A percentile compares a stretch with the other conserved stretches of the same genome.
Evolutionary conservation across 2,888 invertebrate genomes (phyloP).

Genomic region (Spatulosminthurus flaviceps): DNA sequence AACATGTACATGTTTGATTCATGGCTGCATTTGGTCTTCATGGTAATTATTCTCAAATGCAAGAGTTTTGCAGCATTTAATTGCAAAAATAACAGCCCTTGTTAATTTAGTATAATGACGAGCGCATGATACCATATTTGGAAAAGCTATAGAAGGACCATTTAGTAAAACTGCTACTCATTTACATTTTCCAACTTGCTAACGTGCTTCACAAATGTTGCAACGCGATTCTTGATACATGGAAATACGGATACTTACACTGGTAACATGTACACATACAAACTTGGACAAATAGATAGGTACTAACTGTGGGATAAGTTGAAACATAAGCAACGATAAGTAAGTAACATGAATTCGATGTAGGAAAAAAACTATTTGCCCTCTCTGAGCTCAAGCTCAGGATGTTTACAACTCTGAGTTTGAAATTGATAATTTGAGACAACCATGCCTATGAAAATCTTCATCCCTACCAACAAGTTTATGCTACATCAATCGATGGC

Average conservation of each 20-base stretch:
- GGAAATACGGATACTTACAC: not conserved
- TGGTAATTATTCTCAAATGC: too few species aligned
- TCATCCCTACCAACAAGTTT: too few species aligned
- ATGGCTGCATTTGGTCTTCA: too few species aligned
- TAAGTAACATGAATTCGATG: too few species aligned
- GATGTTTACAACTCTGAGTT: not conserved
- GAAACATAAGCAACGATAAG: not conserved
- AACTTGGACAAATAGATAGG: not conserved
- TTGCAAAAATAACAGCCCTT: not conserved
- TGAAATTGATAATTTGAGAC: slow-evolving; percentile 18
- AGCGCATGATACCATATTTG: slow-evolving; percentile 4
- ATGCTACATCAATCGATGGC: too few species aligned
- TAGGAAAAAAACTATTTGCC: slow-evolving; percentile 6
- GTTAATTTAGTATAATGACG: not conserved
- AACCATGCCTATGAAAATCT: too few species aligned
- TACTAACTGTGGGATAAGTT: not conserved
- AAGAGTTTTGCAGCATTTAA: not conserved
- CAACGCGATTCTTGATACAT: not conserved
- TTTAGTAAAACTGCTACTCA: slow-evolving; percentile 13
- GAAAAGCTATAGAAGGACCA: not conserved
- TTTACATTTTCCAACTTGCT: not conserved
- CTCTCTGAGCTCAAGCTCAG: not conserved
- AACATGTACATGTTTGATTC: too few species aligned
- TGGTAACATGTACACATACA: not conserved
- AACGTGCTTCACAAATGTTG: not conserved